These are phyloP conservation scores for Oxystoma pomonae DNA, from an alignment of 2,888 invertebrate genomes.

Conservation along the genomic window DNA sequence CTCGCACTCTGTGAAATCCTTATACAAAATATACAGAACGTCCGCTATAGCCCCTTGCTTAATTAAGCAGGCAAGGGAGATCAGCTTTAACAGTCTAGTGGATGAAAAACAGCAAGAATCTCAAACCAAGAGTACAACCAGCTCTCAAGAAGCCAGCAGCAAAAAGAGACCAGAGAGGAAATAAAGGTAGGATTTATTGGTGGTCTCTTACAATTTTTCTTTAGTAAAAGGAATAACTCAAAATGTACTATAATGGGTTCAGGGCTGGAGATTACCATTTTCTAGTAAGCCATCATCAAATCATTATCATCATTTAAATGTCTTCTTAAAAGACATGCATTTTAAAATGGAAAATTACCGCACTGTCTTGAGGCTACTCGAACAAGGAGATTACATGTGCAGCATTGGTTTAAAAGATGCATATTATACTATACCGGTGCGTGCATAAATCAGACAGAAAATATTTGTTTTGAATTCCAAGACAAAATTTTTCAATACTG, in stretches of 20 bases:
- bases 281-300: neutral
- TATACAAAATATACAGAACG: neutral
- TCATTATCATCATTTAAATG: constrained; percentile 17
- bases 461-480: constrained; percentile 28
- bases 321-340: constrained; percentile 25
- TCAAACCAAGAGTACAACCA: neutral
- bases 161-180: neutral
- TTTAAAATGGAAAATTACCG: constrained; percentile 32
- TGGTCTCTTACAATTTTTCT: neutral
- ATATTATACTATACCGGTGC: constrained; percentile 27
- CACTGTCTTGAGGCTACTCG: constrained; percentile 26
- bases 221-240: neutral
- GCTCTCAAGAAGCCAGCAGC: neutral
- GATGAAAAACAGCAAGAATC: neutral
- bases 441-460: constrained; percentile 22
- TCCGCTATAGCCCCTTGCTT: neutral
- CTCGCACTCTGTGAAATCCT: neutral
- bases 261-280: neutral
- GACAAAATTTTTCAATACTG: constrained; percentile 27
- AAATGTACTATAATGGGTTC: neutral
- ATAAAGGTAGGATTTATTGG: neutral
- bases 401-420: constrained; percentile 21
- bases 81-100: neutral
- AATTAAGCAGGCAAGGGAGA: neutral
- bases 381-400: constrained; percentile 10